Conservation (phyloP, 2,797 vertebrate genomes). For the Pseudochirops cupreus region DNA sequence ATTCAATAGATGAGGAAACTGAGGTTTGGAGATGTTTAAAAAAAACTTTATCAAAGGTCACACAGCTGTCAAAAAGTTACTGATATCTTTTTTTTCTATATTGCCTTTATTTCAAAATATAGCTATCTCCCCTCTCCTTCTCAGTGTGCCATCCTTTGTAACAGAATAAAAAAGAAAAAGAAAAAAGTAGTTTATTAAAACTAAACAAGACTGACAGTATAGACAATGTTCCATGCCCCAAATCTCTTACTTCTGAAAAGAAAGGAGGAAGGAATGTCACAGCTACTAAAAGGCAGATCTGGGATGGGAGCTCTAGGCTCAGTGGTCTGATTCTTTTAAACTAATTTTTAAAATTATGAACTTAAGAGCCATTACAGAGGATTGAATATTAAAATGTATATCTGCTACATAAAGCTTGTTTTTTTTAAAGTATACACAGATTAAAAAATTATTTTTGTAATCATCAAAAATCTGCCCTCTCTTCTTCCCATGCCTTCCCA, state of each 20-base stretch:
- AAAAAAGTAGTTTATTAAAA: neutral
- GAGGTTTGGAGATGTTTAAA: constrained; percentile 25
- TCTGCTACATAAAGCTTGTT: neutral
- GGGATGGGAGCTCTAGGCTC: neutral
- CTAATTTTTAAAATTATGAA: neutral
- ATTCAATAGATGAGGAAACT: constrained; percentile 31
- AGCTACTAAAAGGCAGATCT: neutral
- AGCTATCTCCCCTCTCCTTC: neutral
- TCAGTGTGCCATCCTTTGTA: constrained; percentile 28
- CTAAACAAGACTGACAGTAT: neutral
- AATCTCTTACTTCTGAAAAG: neutral
- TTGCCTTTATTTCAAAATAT: neutral
- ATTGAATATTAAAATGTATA: neutral
- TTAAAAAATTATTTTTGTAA: neutral
- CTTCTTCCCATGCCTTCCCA: neutral
- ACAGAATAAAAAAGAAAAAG: constrained; percentile 31
- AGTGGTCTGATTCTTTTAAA: neutral
- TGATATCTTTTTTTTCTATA: constrained; percentile 6
- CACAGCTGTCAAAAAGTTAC: neutral
- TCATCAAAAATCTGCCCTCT: neutral
- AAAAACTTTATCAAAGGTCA: neutral
- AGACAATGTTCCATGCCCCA: neutral
- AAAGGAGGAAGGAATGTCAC: neutral
- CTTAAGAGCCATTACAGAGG: neutral
- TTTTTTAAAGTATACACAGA: neutral